Base-by-base conservation (phyloP, 2,113 vertebrate genomes). In the Nannospalax galili region DNA sequence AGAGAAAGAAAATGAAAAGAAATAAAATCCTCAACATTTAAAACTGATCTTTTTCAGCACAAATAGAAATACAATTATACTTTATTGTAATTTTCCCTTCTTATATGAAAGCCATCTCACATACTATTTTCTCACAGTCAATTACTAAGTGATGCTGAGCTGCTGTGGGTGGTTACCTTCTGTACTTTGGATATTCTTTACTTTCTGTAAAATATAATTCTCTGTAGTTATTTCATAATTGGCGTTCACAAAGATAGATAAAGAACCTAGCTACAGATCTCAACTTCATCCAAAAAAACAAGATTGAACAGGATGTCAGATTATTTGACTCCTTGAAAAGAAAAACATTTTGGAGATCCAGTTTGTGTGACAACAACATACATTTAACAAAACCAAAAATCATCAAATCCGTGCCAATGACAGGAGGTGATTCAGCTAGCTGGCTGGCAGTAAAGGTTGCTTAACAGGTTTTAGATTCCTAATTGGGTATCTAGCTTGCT, bases 401-500 rank as follows among this genome's bases (percentile, higher is more conserved):
- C 96, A 98, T 96, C 84, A 74, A 69, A 95, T 97, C 58, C 86
- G 64, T 97, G 97, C 95, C 97, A 98, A 93, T 97, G 98, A 98
- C 98, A 98, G 98, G 98, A 99, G 98, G 98, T 98, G 97, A 98
- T 97, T 98, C 98, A 98, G 97, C 96, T 85, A 97, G 95, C 97
- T 98, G 96, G 96, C 97, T 98, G 98, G 97, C 98, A 97, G 96
- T 87, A 98, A 98, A 98, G 98, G 98, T 98, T 98, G 97, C 98
- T 98, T 97, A 98, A 98, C 98, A 98, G 98, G 98, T 98, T 99
- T 95, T 96, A 90, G 95, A 97, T 98, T 98, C 97, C 97, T 98
- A 98, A 99, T 98, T 98, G 98, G 98, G 90, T 98, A 93, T 97
- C 98, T 97, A 97, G 97, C 97, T 98, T 97, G 96, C 98, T 98